Base-by-base conservation (phyloP, 1,140 invertebrate genomes). In the Meteorus sp. region DNA sequence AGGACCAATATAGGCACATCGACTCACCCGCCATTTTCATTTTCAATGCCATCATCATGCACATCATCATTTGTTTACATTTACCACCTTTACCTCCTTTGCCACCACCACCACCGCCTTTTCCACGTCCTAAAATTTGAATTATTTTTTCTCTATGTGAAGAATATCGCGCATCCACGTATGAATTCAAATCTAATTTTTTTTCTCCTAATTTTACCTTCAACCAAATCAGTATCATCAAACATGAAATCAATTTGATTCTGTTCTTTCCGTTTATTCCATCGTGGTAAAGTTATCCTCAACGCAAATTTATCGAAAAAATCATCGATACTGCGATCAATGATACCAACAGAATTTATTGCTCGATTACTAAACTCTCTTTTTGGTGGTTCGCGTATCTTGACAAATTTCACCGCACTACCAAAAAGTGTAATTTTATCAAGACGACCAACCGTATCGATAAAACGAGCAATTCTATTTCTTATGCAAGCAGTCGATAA, bases 61-160 rank as follows among this genome's bases (percentile, higher is more conserved):
- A 82, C 85, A 84, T 86, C 84, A 85, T 85, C 81, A 84, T 85
- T 67, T 84, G 86, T 69, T 85, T 84, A 56, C 81, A 84, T 59
- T 76, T 82, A 4, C 82, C 78, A 11, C 72, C 69, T 54, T n/a
- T n/a, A n/a, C n/a, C n/a, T n/a, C n/a, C n/a, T n/a, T 74, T 69
- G 7, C 73, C 77, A 6, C 70, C 70, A 0, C 72, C 64, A 45
- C 61, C 63, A 37, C 52, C 65, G n/a, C 75, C 78, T 58, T 80
- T 81, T 22, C 81, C 73, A 0, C 68, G 63, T 9, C 69, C 67
- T 55, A 29, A 55, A 45, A 29, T 9, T 2, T 13, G 15, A 33
- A 45, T 23, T 22, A 31, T 11, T 13, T 0, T 17, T n/a, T 2
- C 7, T 19, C 0, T 25, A 39, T n/a, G 15, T n/a, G 20, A 3